Evolutionary conservation across 1,140 invertebrate genomes (phyloP), one percentile per base, ranked within the genome.

Genomic region (Solenopsis fugax): DNA sequence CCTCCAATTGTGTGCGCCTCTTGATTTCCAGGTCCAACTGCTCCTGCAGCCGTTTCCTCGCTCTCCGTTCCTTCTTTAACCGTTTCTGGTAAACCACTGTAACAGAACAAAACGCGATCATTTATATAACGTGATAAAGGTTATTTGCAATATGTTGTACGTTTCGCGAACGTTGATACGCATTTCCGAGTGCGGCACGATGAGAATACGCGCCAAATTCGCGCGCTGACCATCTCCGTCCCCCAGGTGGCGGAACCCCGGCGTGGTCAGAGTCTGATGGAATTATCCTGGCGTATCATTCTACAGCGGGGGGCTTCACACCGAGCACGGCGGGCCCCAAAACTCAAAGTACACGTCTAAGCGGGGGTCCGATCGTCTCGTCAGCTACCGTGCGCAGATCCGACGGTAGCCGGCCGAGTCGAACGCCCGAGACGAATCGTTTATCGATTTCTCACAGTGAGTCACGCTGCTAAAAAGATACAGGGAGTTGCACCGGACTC

Each of bases 11-110:
- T 77, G 96, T 96, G 91, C 97, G 96, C 94, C 97, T 96, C 93
- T 98, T 98, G 87, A 97, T 95, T 94, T 98, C 97, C 78, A 97
- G 92, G 78, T 98, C 98, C 78, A 98, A 94, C 90, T 98, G 97
- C 87, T 98, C 98, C 92, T 98, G 98, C 41, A 98, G 96, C 87
- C 97, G 96, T 91, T 97, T 97, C 88, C 98, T 96, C 41, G 97
- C 96, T 93, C 98, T 97, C 89, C 97, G 96, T 94, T 98, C 98
- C 92, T 98, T 98, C 95, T 98, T 97, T 93, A 98, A 96, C 54
- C 98, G 97, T 93, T 98, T 98, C 93, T 98, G 97, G 94, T 98
- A 98, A 87, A 97, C 95, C 81, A 97, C 98, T 98, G 96, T 9
- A 96, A 97, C 93, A 93, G 91, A 90, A 13, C 73, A 81, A 1